phyloP scores from a whole-genome alignment of 2,888 invertebrate species.

The Microchrysa polita region DNA sequence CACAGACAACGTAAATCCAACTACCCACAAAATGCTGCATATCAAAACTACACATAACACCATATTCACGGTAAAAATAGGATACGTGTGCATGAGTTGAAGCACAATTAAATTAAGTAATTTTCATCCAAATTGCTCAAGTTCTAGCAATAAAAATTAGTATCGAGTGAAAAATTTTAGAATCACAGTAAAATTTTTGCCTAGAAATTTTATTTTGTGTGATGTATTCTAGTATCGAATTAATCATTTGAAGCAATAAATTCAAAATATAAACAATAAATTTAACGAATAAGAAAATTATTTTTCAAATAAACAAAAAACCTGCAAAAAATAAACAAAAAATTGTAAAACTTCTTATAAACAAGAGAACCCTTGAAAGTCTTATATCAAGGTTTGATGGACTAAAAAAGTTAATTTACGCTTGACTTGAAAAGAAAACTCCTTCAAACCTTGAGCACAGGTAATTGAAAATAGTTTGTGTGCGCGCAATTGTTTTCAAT shows the following conservation, averaged over 20 bases:
- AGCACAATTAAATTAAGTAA: no score
- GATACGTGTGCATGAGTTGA: no score
- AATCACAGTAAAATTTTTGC: conserved; percentile 36
- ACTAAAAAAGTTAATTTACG: background rate
- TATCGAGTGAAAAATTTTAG: conserved; percentile 15
- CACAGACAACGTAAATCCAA: conserved; percentile 23
- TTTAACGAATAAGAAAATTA: background rate
- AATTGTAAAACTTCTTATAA: conserved; percentile 28
- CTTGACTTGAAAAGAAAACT: background rate
- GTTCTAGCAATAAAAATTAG: conserved; percentile 22
- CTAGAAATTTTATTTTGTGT: conserved; percentile 40
- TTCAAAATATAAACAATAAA: background rate
- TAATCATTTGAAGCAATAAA: background rate
- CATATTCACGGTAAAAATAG: no score
- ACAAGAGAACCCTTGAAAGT: background rate
- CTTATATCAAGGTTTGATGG: background rate
- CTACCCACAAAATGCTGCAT: background rate
- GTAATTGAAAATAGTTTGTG: background rate
- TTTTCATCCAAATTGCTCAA: no score
- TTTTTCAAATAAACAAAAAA: conserved; percentile 11
- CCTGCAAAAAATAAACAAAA: conserved; percentile 2
- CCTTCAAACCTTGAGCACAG: background rate
- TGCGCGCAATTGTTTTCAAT: background rate
- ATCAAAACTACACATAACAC: no score
- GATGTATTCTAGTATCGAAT: conserved; percentile 41